Evolutionary conservation across 2,113 vertebrate species (phyloP).

Genomic region (Circaetus gallicus): DNA sequence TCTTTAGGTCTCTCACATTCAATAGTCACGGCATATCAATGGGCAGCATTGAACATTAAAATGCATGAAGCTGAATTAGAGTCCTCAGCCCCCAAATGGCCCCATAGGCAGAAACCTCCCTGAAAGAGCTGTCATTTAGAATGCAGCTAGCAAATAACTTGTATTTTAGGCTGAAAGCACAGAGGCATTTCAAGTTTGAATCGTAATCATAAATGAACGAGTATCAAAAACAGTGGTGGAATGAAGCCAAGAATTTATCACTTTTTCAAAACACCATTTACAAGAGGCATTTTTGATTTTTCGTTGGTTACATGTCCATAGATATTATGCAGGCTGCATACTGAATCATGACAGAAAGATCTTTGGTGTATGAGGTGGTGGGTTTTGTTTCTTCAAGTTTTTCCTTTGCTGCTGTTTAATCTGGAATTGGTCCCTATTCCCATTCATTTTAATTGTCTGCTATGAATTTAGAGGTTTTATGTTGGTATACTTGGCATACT

Average conservation of each 20-base stretch:
- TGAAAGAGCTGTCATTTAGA: background rate
- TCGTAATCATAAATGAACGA: background rate
- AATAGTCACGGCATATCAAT: background rate
- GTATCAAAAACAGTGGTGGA: constrained; percentile 39
- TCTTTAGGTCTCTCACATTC: background rate
- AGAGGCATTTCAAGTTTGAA: constrained; percentile 3
- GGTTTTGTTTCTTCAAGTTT: constrained; percentile 1
- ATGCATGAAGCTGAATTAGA: background rate
- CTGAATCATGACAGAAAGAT: background rate
- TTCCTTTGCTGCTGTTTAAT: constrained; percentile 52
- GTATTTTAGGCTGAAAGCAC: background rate
- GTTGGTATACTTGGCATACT: constrained; percentile 16
- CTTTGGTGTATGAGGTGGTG: background rate
- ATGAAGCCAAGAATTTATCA: constrained; percentile 47
- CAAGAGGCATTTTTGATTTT: constrained; percentile 9
- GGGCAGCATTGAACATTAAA: background rate
- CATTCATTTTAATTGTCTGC: constrained; percentile 3
- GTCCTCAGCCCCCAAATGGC: background rate
- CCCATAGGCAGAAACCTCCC: background rate
- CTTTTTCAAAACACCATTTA: constrained; percentile 36
- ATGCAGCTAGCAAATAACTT: background rate
- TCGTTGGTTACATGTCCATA: background rate
- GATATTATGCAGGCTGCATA: background rate
- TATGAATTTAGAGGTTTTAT: constrained; percentile 37
- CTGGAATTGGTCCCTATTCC: constrained; percentile 31